phyloP scores from a whole-genome alignment of 2,113 vertebrate genomes.

The Gambusia affinis region DNA sequence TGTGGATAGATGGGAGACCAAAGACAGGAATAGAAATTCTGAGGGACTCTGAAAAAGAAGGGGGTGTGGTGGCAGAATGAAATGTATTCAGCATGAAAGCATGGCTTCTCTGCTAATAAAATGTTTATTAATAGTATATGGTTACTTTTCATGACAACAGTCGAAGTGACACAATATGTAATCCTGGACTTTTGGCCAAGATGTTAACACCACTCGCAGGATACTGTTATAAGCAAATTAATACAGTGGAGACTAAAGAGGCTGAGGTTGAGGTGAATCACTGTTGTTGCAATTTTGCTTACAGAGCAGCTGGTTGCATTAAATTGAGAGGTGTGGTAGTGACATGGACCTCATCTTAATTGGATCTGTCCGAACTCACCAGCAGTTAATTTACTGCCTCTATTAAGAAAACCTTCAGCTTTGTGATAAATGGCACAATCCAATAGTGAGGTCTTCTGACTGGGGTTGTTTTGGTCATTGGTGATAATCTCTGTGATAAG shows the following conservation, averaged over 20 bases:
- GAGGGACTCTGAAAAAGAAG: constrained; percentile 44
- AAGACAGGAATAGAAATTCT: constrained; percentile 67
- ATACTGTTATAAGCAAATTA: not conserved
- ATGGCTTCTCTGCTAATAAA: constrained; percentile 16
- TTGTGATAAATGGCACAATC: constrained; percentile 62
- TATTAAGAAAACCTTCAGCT: constrained; percentile 60
- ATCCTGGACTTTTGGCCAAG: not conserved
- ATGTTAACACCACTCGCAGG: not conserved
- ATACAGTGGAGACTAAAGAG: not conserved
- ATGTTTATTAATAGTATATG: not conserved
- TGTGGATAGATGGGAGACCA: constrained; percentile 58
- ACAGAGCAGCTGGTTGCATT: not conserved
- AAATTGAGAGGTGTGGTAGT: constrained; percentile 11
- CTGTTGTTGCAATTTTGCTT: not conserved
- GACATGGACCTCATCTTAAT: constrained; percentile 59
- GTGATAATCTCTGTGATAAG: not conserved
- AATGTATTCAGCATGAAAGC: constrained; percentile 34
- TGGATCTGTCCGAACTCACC: constrained; percentile 69
- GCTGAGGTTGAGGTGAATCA: not conserved
- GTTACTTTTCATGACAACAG: constrained; percentile 5
- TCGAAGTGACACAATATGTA: not conserved
- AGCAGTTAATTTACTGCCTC: constrained; percentile 69
- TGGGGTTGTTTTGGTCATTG: not conserved
- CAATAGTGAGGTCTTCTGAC: constrained; percentile 20
- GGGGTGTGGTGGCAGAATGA: constrained; percentile 49